phyloP scores from a whole-genome alignment of 2,888 invertebrate genomes.

The Drosophila mimetica region DNA sequence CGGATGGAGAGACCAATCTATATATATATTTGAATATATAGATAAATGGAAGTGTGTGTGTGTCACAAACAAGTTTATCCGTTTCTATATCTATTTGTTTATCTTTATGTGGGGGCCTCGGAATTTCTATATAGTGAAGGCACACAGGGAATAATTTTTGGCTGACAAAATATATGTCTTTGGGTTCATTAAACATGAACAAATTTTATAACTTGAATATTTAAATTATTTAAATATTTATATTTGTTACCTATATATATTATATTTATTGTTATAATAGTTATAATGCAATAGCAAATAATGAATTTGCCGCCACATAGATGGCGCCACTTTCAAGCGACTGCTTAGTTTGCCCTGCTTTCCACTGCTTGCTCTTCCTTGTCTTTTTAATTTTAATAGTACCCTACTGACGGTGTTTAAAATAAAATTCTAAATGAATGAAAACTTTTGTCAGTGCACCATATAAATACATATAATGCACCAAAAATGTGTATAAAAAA shows the following conservation, averaged over 20 bases:
- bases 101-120: slow-evolving; percentile 12
- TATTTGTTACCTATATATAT: no score
- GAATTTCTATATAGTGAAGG: slow-evolving; percentile 2
- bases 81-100: slow-evolving; percentile 40
- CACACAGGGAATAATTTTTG: not conserved
- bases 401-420: no score
- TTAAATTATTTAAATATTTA: no score
- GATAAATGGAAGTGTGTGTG: not conserved
- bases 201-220: not conserved
- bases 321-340: no score
- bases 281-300: no score
- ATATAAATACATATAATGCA: slow-evolving; percentile 29
- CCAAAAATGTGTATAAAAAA: slow-evolving; percentile 20
- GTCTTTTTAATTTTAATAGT: not conserved
- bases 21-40: not conserved
- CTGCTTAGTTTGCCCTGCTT: no score
- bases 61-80: slow-evolving; percentile 38
- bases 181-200: no score
- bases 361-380: no score
- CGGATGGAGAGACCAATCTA: not conserved
- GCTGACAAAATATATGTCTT: not conserved
- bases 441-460: not conserved
- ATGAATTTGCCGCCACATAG: no score
- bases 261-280: no score
- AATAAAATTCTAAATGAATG: not conserved